phyloP scores from a whole-genome alignment of 2,888 invertebrate species.

The Drosophila aldrichi region DNA sequence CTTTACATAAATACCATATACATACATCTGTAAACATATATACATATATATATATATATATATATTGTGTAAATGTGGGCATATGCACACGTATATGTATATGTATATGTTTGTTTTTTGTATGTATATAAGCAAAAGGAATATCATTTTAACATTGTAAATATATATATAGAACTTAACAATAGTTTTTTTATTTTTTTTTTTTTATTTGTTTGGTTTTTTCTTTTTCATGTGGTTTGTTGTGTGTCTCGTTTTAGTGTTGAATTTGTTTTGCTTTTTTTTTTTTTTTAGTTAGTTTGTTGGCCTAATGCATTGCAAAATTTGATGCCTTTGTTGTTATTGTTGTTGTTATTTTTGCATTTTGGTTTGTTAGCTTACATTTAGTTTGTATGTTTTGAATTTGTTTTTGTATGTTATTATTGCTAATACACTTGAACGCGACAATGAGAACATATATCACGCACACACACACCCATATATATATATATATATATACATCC shows the following conservation, averaged over 20 bases:
- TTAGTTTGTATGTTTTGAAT: slow-evolving; percentile 58
- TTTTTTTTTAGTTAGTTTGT: slow-evolving; percentile 46
- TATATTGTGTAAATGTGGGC: slow-evolving; percentile 15
- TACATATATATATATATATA: not conserved
- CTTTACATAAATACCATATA: slow-evolving; percentile 29
- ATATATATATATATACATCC: not conserved
- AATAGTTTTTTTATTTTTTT: slow-evolving; percentile 46
- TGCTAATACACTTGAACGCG: slow-evolving; percentile 50
- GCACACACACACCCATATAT: slow-evolving; percentile 12
- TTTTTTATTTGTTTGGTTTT: slow-evolving; percentile 26
- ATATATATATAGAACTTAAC: slow-evolving; percentile 70
- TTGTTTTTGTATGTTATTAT: slow-evolving; percentile 19
- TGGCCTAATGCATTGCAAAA: slow-evolving; percentile 54
- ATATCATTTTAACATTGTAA: slow-evolving; percentile 74
- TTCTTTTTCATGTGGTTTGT: slow-evolving; percentile 21
- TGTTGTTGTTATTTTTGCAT: slow-evolving; percentile 38
- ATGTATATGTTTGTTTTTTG: slow-evolving; percentile 35
- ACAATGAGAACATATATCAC: slow-evolving; percentile 34
- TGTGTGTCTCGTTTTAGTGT: slow-evolving; percentile 24
- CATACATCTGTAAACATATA: slow-evolving; percentile 14
- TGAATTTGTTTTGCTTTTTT: too few relatives aligned
- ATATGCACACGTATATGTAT: slow-evolving; percentile 40
- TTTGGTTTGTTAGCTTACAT: slow-evolving; percentile 64
- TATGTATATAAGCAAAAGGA: slow-evolving; percentile 78
- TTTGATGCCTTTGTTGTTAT: slow-evolving; percentile 24